Percentiles rank a stretch among this genome's conserved stretches.
phyloP scores from a whole-genome alignment of 2,888 invertebrate genomes.

The Athripsodes cinereus region DNA sequence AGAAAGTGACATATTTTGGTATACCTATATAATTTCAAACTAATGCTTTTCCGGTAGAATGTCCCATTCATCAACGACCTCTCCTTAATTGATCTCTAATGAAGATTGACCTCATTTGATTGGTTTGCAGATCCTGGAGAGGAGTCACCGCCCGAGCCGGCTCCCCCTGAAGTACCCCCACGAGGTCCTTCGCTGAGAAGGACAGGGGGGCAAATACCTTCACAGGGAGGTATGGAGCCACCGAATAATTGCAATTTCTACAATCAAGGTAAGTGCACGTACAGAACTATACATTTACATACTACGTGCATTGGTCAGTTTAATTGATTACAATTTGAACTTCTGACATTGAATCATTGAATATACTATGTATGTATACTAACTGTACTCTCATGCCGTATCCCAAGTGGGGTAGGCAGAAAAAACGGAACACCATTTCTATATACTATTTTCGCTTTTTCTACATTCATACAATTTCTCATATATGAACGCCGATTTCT shows the following conservation, averaged over 20 bases:
- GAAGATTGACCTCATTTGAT: not conserved
- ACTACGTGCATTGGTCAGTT: too few species aligned
- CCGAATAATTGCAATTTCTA: conserved; percentile 29
- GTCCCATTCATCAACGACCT: not conserved
- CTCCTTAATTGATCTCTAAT: not conserved
- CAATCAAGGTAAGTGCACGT: conserved; percentile 24
- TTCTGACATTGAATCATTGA: too few species aligned
- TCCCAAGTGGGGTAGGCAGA: too few species aligned
- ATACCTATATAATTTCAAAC: too few species aligned
- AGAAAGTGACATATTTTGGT: too few species aligned
- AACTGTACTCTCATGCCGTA: too few species aligned
- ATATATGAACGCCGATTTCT: too few species aligned
- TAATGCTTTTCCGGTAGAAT: not conserved
- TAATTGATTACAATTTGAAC: too few species aligned
- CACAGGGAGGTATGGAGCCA: conserved; percentile 33
- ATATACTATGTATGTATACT: too few species aligned
- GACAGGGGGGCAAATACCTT: conserved; percentile 49
- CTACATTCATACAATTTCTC: too few species aligned
- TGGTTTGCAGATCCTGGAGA: conserved; percentile 39
- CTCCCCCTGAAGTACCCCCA: conserved; percentile 82
- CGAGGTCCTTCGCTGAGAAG: conserved; percentile 73
- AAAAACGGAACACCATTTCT: too few species aligned
- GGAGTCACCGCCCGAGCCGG: conserved; percentile 79
- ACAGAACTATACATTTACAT: not conserved
- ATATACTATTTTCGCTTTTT: too few species aligned